These are phyloP conservation scores for Stomatorhinus walkeri DNA, from an alignment of 2,797 vertebrate species.

Conservation along the genomic window DNA sequence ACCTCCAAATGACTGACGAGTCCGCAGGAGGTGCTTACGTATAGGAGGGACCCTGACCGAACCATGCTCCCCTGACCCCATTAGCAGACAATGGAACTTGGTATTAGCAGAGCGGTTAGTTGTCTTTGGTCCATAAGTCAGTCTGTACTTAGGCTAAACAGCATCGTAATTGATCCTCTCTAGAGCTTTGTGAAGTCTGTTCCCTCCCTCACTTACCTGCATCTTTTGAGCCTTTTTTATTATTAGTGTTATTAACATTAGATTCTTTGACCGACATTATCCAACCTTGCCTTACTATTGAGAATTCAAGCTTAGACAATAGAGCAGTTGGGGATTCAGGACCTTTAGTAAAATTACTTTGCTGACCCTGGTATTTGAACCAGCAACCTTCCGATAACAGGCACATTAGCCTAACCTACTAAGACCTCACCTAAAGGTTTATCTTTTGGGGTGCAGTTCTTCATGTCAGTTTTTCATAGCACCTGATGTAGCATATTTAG, in stretches of 20 bases:
- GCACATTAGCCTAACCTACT: background rate
- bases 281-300: background rate
- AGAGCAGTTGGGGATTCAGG: background rate
- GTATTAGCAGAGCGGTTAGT: background rate
- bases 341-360: background rate
- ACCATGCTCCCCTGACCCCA: background rate
- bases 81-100: background rate
- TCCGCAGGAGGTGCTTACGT: background rate
- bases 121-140: background rate
- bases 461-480: background rate
- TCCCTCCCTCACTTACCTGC: background rate
- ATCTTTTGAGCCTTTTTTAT: background rate
- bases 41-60: background rate
- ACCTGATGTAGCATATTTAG: background rate
- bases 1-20: background rate
- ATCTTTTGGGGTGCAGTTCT: background rate
- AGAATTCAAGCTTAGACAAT: background rate
- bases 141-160: background rate
- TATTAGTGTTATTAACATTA: background rate
- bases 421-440: background rate
- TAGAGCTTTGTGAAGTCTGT: background rate
- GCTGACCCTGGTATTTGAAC: background rate
- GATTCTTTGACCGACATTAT: background rate
- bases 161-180: background rate
- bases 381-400: background rate